phyloP scores from a whole-genome alignment of 2,888 invertebrate species.

The Pediacus dermestoides region DNA sequence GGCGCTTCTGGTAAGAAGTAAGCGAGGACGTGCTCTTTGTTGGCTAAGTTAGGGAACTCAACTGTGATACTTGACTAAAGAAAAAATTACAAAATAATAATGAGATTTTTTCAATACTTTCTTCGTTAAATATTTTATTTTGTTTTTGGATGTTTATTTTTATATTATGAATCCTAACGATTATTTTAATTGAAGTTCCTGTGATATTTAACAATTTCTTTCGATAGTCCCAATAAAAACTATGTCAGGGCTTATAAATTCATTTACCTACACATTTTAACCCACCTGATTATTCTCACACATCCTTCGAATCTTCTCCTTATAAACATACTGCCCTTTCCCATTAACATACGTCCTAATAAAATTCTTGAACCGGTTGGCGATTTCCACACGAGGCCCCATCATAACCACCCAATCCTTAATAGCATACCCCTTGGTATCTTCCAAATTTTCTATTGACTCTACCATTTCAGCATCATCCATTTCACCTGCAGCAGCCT shows the following conservation, averaged over 20 bases:
- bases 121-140: too few relatives aligned
- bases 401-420: conserved; percentile 97
- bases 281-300: conserved; percentile 78
- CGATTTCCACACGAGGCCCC: conserved; percentile 93
- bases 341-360: conserved; percentile 84
- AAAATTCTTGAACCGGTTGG: conserved; percentile 89
- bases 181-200: too few relatives aligned
- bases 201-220: too few relatives aligned
- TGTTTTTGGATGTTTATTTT: conserved; percentile 3
- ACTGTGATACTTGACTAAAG: conserved; percentile 77
- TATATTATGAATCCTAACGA: conserved; percentile 3
- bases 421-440: conserved; percentile 91
- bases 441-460: conserved; percentile 96
- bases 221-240: too few relatives aligned
- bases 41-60: conserved; percentile 87
- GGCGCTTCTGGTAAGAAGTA: conserved; percentile 98
- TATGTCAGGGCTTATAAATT: neutral
- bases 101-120: too few relatives aligned
- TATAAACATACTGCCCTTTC: conserved; percentile 83
- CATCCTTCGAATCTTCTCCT: conserved; percentile 91
- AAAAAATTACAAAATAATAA: too few relatives aligned
- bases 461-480: conserved; percentile 80
- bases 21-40: conserved; percentile 88
- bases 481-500: conserved; percentile 76
- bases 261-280: conserved; percentile 8